Conservation (phyloP, 2,113 vertebrate genomes). For the Azemiops feae region DNA sequence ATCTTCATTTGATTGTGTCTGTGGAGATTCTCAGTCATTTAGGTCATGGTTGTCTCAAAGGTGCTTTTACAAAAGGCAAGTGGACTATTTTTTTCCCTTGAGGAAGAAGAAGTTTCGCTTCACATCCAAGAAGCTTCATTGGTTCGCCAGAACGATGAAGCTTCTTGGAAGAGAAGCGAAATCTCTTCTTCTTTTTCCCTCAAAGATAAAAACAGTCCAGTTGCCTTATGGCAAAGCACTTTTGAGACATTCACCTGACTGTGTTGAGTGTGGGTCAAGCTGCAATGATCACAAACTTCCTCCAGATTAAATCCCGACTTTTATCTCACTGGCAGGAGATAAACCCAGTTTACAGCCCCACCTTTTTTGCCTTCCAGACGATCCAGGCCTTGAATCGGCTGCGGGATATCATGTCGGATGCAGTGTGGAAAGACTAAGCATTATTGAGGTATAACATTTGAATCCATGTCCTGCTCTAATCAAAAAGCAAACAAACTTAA, state of each 20-base stretch:
- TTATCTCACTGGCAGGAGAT: not conserved
- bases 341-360: not conserved
- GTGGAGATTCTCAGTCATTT: no score
- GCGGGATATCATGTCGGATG: constrained; percentile 73
- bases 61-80: no score
- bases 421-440: constrained; percentile 77
- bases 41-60: no score
- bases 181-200: no score
- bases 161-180: no score
- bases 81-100: no score
- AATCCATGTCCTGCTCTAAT: not conserved
- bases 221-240: no score
- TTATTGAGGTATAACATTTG: constrained; percentile 72
- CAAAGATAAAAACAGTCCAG: no score
- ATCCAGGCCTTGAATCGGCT: constrained; percentile 77
- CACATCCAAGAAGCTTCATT: no score
- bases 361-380: constrained; percentile 66
- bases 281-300: not conserved
- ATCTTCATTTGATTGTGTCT: not conserved
- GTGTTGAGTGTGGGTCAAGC: not conserved
- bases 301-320: not conserved
- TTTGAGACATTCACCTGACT: no score
- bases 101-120: no score
- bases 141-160: no score
- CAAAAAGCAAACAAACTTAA: not conserved